Conservation (phyloP, 2,113 vertebrate genomes). For the Rhadina sibilatrix region DNA sequence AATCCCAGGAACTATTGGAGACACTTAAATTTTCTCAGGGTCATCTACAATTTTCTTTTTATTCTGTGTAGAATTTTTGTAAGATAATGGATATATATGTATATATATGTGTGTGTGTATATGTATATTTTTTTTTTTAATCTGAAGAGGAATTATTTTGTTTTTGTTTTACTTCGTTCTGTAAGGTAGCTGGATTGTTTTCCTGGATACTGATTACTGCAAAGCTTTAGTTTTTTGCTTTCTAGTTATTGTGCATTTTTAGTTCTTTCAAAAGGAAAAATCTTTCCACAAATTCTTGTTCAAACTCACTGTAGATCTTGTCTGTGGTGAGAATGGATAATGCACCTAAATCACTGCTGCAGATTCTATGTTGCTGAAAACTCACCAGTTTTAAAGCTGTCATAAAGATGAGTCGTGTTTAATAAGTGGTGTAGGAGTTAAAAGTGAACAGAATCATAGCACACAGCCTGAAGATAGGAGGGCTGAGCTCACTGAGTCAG, state of each 20-base stretch:
- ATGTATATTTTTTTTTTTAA: not conserved
- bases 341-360: not conserved
- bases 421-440: not conserved
- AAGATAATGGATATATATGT: fast-evolving
- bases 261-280: not conserved
- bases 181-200: not conserved
- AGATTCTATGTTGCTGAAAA: not conserved
- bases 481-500: not conserved
- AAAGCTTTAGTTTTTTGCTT: not conserved
- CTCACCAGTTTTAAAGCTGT: not conserved
- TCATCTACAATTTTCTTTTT: not conserved
- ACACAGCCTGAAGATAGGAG: not conserved
- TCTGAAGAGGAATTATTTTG: not conserved
- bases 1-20: not conserved
- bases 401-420: not conserved
- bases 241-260: not conserved
- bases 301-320: not conserved
- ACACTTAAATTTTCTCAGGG: not conserved
- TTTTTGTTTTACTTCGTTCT: not conserved
- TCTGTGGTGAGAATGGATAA: not conserved
- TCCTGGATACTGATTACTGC: not conserved
- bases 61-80: not conserved
- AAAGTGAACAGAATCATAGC: not conserved
- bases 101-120: too few species aligned
- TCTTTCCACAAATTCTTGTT: not conserved